Percentiles rank a stretch among this genome's conserved stretches.
Evolutionary conservation across 2,113 vertebrate species (phyloP).

Genomic region (Crotalus helleri): DNA sequence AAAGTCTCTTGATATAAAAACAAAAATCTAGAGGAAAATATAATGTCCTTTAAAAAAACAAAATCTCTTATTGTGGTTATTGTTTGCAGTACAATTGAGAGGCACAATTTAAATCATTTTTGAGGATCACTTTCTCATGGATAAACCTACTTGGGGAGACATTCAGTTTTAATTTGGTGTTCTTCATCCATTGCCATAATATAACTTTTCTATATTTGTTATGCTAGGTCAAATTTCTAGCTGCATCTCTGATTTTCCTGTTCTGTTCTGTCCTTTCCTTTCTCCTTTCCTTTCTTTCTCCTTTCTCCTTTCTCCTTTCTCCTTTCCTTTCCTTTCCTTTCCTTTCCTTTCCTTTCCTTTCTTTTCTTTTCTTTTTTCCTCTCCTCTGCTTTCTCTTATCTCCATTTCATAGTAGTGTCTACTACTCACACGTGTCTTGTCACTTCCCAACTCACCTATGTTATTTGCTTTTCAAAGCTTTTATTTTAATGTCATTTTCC

Average conservation of each 20-base stretch:
- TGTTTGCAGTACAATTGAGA: neutral
- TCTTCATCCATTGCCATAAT: neutral
- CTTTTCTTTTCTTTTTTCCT: neutral
- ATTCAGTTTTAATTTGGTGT: neutral
- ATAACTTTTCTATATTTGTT: neutral
- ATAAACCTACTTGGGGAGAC: neutral
- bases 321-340: neutral
- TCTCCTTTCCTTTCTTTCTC: neutral
- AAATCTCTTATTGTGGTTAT: neutral
- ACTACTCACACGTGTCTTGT: neutral
- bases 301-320: neutral
- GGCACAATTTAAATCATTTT: neutral
- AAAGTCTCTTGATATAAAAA: constrained; percentile 53
- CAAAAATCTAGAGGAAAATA: constrained; percentile 58
- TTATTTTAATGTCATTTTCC: neutral
- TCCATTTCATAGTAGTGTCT: neutral
- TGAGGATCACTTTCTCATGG: neutral
- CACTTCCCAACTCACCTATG: neutral
- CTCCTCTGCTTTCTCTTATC: neutral
- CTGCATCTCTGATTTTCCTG: neutral
- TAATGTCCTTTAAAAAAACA: constrained; percentile 10
- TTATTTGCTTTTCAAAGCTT: neutral
- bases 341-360: too few relatives aligned
- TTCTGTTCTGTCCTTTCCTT: neutral
- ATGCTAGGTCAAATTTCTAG: neutral